Evolutionary conservation across 2,113 vertebrate species (phyloP), one percentile per base, ranked within the genome.

Genomic region (Albula glossodonta): DNA sequence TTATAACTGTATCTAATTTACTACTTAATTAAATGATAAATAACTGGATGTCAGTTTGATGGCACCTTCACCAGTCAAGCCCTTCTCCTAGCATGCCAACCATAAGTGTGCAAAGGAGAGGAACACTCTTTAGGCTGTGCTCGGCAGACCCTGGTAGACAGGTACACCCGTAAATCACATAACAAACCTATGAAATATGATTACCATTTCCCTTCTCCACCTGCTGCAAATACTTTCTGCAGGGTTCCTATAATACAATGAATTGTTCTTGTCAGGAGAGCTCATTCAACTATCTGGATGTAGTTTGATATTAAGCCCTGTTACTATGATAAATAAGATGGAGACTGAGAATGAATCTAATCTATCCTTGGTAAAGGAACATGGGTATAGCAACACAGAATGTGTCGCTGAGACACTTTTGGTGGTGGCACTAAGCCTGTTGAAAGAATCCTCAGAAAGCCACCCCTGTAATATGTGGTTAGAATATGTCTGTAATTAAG

Each of bases 261-360:
- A 74, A 74, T 74, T 74, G 70, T 74, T 74, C 70, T 74, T 74
- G 70, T 74, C 70, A 74, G 31, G 70, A 74, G n/a, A 74, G 22
- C 70, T 74, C 70, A 74, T 74, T 74, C 70, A 74, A n/a, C 70
- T 74, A 74, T n/a, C 70, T 74, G 25, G 70, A 74, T n/a, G 70
- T n/a, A 74, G 70, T 74, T 31, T 31, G 70, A 74, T 74, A 74
- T 74, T 74, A 74, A 74, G 70, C 70, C 70, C n/a, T 74, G 70
- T n/a, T 74, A 31, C 70, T 74, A n/a, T 31, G 70, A 74, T 74
- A n/a, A 74, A 74, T 74, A 74, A 5, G 70, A n/a, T n/a, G 25
- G 70, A 74, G 8, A n/a, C 31, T 31, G 22, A 25, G 70, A 74
- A 74, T n/a, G 1, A 74, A 22, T 74, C 70, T 31, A 74, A 22